Evolutionary conservation across 2,797 vertebrate species (phyloP), one percentile per base, ranked within the genome.

Genomic region (Erpetoichthys calabaricus): DNA sequence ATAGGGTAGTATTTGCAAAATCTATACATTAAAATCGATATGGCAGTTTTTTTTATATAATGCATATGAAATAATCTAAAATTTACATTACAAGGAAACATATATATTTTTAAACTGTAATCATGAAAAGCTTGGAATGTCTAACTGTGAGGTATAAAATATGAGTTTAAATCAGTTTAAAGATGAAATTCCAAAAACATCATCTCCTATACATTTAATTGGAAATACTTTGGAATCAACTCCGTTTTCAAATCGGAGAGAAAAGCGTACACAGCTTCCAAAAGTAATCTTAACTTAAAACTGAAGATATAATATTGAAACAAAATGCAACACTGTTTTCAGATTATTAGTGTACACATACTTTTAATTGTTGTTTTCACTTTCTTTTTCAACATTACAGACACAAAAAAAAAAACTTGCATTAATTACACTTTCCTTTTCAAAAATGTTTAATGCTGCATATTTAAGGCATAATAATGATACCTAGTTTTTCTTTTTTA

Each of bases 1-100:
- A 94, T 86, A 90, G 93, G 87, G 89, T 97, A 94, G 85, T 93
- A 97, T 95, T 94, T 97, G 90, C 92, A 96, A 95, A 97, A 96
- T 94, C 93, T 98, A 99, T 97, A 99, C 94, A 97, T 92, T 96
- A 96, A 93, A 95, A 91, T 90, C 83, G 92, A 95, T 98, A 97
- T 89, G 89, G 91, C 91, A 90, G 89, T 90, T 92, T 95, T 88
- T 94, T 96, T 92, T 89, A 94, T 93, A 97, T 89, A 95, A 94
- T 91, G 92, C 87, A 88, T 97, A 97, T 89, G 93, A 94, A 93
- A 95, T 91, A 86, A 89, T 97, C 88, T 95, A 95, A 96, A 92
- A 97, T 97, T 97, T 98, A 97, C 92, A 97, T 94, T 93, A 94
- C 89, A 90, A 89, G 87, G 91, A 92, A 77, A 86, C 82, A 84